Percentiles rank a stretch among this genome's conserved stretches.
Conservation (phyloP, 2,113 vertebrate genomes). For the Prochilodus magdalenae region DNA sequence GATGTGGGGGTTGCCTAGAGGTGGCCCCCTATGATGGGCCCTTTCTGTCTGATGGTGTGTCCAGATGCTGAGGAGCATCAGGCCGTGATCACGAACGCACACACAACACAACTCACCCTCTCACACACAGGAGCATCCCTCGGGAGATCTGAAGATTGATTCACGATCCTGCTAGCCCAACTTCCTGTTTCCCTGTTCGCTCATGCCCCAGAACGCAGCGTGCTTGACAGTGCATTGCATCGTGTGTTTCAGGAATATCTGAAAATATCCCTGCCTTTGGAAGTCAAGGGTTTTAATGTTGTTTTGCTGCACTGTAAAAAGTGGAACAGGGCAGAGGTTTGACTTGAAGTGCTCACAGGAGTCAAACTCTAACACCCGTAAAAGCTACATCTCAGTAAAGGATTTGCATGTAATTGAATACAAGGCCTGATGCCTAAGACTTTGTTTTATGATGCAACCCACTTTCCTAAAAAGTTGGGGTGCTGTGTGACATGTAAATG, state of each 20-base stretch:
- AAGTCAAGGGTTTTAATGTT: too few species aligned
- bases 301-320: too few species aligned
- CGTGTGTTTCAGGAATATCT: neutral
- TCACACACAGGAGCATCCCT: neutral
- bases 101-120: neutral
- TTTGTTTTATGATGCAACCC: too few species aligned
- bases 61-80: constrained; percentile 40
- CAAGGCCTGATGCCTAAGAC: too few species aligned
- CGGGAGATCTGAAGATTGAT: constrained; percentile 30
- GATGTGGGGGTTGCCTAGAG: constrained; percentile 30
- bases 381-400: too few species aligned
- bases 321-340: neutral
- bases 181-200: constrained; percentile 9
- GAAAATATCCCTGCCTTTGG: neutral
- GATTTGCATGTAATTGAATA: too few species aligned
- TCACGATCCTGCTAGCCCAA: neutral
- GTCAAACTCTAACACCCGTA: too few species aligned
- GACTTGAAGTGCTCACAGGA: neutral
- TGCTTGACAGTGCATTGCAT: neutral
- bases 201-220: neutral
- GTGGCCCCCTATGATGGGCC: neutral
- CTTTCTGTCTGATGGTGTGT: constrained; percentile 31
- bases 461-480: too few species aligned
- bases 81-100: neutral
- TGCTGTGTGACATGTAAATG: too few species aligned